Evolutionary conservation across 2,888 invertebrate species (phyloP).

Genomic region (Lasioglossum marginatum): DNA sequence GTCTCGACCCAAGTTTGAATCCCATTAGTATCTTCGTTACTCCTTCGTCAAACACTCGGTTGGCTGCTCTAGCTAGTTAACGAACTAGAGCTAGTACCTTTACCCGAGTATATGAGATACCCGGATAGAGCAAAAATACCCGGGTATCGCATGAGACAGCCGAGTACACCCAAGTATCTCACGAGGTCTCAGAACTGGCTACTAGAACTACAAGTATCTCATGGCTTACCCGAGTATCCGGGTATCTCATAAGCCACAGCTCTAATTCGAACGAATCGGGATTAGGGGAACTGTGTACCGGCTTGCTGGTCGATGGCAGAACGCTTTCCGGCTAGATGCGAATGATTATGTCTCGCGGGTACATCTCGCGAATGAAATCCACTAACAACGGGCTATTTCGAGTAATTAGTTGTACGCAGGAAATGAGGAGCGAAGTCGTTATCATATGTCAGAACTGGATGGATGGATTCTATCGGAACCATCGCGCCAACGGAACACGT

Average conservation of each 20-base stretch:
- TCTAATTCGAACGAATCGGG: neutral
- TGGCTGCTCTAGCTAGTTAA: neutral
- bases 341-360: neutral
- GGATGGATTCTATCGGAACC: constrained; percentile 26
- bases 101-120: too few relatives aligned
- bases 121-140: too few relatives aligned
- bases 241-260: too few relatives aligned
- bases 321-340: neutral
- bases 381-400: constrained; percentile 19
- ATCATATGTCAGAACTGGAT: constrained; percentile 20
- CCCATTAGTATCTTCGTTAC: neutral
- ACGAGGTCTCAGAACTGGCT: too few relatives aligned
- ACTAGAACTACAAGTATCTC: too few relatives aligned
- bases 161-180: too few relatives aligned
- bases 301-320: neutral
- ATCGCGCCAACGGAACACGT: constrained; percentile 32
- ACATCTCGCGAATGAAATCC: constrained; percentile 19
- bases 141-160: too few relatives aligned
- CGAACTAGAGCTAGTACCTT: too few relatives aligned
- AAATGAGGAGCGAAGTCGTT: constrained; percentile 47
- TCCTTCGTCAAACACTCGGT: neutral
- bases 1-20: neutral
- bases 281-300: neutral
- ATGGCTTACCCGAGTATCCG: too few relatives aligned
- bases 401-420: constrained; percentile 44